Percentiles rank a stretch among this genome's conserved stretches.
Conservation (phyloP, 2,797 vertebrate genomes). For the Limosa lapponica region DNA sequence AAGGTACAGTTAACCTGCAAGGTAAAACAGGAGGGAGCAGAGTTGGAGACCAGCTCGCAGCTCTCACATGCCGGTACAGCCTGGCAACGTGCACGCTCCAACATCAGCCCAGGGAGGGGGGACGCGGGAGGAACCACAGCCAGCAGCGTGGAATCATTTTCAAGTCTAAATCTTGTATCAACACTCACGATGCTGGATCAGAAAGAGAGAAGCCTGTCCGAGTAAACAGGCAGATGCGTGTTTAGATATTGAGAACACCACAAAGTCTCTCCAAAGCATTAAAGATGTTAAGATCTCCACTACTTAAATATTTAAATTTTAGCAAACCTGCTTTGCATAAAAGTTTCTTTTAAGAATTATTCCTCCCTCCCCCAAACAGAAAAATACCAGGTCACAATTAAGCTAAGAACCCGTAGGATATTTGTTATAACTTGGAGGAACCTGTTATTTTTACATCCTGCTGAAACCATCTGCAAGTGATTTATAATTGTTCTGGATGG, state of each 20-base stretch:
- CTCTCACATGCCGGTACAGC: not conserved
- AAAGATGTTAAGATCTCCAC: not conserved
- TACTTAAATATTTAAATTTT: not conserved
- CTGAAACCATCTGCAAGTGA: constrained; percentile 34
- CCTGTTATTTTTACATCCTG: constrained; percentile 27
- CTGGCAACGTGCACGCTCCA: not conserved
- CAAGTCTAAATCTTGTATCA: not conserved
- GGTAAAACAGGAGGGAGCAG: not conserved
- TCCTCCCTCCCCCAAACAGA: not conserved
- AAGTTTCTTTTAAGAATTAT: not conserved
- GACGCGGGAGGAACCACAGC: fast-evolving
- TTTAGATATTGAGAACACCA: not conserved
- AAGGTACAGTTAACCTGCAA: not conserved
- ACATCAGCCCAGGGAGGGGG: not conserved
- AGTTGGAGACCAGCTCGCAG: not conserved
- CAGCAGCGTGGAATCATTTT: not conserved
- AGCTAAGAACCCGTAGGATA: not conserved
- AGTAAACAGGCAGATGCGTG: not conserved
- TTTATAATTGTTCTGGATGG: constrained; percentile 32
- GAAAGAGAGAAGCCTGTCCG: not conserved
- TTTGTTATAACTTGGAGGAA: constrained; percentile 4
- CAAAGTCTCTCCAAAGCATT: not conserved
- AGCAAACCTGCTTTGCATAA: not conserved
- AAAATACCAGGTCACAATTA: not conserved
- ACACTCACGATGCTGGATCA: not conserved